Evolutionary conservation across 2,888 invertebrate genomes (phyloP), one percentile per base, ranked within the genome.

Genomic region (Microctonus aethiopoides): DNA sequence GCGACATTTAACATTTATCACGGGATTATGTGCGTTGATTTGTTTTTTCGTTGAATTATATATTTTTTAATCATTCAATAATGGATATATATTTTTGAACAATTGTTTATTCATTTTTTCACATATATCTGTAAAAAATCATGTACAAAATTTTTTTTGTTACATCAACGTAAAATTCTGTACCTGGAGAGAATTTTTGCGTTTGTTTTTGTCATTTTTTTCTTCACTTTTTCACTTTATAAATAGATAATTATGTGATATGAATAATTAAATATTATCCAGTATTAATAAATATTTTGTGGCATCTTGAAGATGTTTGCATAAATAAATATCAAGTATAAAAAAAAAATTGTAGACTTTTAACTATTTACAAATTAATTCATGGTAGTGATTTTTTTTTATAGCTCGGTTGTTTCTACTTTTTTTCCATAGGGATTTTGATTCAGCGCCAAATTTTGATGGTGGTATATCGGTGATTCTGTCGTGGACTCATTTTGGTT

Each of bases 401-500:
- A 80, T 29, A 81, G 70, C 57, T 83, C 86, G 2, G 86, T 86
- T 32, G 86, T 86, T 73, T 86, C 86, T 16, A 86, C 76, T 71
- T 83, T 86, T 71, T 84, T 84, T 13, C 83, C 84, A 22, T 85
- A 78, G 20, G 85, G 85, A 76, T 86, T 83, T 46, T 46, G 46
- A 65, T 81, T 86, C 9, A 83, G 77, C 10, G 80, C 72, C 34
- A 78, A 75, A 67, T 83, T 84, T 66, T 83, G 84, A 70, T 77
- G 79, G 64, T 74, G 76, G 75, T 76, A 73, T 13, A 78, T 67
- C 1, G 79, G 76, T 1, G 81, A 78, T 51, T 77, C 76, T 70
- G 84, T 77, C 68, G 84, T 85, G 36, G 87, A 79, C 70, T 86
- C 86, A 71, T 87, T 87, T 73, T 86, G 87, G 60, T 86, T 83